phyloP scores from a whole-genome alignment of 2,888 invertebrate genomes.

The Smittia sp. region DNA sequence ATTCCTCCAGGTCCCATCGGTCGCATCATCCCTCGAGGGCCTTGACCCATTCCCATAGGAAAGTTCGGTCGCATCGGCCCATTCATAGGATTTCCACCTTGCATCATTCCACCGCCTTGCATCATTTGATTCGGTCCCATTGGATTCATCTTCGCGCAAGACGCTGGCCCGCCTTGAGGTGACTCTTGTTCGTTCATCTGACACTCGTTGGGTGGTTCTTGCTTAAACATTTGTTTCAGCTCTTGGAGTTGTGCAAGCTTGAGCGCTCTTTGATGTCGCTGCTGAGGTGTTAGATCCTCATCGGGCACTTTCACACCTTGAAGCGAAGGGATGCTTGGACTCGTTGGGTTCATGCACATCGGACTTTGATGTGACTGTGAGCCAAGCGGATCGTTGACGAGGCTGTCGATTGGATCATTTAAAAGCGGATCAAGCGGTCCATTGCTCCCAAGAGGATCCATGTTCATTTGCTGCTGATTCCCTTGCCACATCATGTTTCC shows the following conservation, averaged over 20 bases:
- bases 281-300: constrained; percentile 94
- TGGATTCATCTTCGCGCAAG: constrained; percentile 48
- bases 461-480: constrained; percentile 48
- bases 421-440: constrained; percentile 44
- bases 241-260: constrained; percentile 75
- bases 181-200: constrained; percentile 25
- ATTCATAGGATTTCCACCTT: constrained; percentile 47
- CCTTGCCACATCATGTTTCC: constrained; percentile 44
- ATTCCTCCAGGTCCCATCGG: constrained; percentile 39
- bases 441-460: constrained; percentile 53
- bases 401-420: constrained; percentile 15
- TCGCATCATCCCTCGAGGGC: constrained; percentile 42
- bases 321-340: constrained; percentile 60
- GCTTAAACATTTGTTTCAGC: constrained; percentile 25
- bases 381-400: constrained; percentile 31
- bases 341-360: constrained; percentile 51
- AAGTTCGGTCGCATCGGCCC: constrained; percentile 39
- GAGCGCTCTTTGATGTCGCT: constrained; percentile 89
- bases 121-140: constrained; percentile 42
- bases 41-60: constrained; percentile 30
- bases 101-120: constrained; percentile 50
- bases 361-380: background rate
- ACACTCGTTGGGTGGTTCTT: constrained; percentile 21
- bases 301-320: constrained; percentile 88
- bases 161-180: background rate